Percentiles rank a stretch among this genome's conserved stretches.
These are phyloP conservation scores for Tachina lurida DNA, from an alignment of 2,888 invertebrate species.

Conservation along the genomic window DNA sequence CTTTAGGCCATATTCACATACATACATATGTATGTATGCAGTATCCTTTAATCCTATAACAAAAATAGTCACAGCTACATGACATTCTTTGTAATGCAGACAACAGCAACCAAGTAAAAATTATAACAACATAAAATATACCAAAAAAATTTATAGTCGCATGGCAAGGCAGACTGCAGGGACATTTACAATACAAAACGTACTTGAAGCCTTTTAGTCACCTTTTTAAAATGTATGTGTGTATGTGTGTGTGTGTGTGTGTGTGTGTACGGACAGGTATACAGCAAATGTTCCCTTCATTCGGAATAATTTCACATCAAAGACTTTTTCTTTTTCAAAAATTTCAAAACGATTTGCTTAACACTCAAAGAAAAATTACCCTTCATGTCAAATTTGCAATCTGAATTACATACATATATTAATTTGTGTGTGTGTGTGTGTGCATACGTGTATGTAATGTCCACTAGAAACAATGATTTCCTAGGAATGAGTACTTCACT, in stretches of 20 bases:
- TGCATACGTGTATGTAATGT: too few species aligned
- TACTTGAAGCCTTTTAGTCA: constrained; percentile 10
- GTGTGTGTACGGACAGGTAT: background rate
- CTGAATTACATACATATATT: too few species aligned
- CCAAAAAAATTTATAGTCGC: background rate
- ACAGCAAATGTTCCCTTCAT: too few species aligned
- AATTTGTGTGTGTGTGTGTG: too few species aligned
- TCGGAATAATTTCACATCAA: too few species aligned
- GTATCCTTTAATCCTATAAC: background rate
- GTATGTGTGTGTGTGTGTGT: background rate
- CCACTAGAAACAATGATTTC: too few species aligned
- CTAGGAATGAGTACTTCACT: too few species aligned
- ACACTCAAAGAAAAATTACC: too few species aligned
- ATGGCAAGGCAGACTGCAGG: constrained; percentile 14
- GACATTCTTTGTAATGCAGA: background rate
- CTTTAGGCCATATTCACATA: constrained; percentile 44
- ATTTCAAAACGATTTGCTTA: too few species aligned
- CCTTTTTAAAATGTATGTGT: background rate
- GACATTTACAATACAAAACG: constrained; percentile 25
- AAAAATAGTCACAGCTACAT: background rate
- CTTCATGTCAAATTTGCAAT: too few species aligned
- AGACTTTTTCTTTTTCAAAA: too few species aligned
- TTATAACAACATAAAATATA: background rate
- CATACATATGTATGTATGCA: background rate
- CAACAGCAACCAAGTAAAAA: constrained; percentile 9